These are phyloP conservation scores for Rhagonycha lutea DNA, from an alignment of 2,888 invertebrate species.

Conservation along the genomic window DNA sequence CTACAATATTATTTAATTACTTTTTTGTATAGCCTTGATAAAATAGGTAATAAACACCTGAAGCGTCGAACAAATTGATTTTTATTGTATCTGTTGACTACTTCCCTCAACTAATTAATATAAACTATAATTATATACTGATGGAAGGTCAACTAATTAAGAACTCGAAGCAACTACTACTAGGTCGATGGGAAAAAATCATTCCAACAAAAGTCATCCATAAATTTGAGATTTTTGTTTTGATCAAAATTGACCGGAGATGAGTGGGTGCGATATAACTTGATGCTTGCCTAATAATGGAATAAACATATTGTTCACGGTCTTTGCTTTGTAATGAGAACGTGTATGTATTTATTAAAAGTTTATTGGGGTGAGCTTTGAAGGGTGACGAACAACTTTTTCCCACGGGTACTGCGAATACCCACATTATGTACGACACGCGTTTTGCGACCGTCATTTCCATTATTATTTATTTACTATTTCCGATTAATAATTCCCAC, in stretches of 20 bases:
- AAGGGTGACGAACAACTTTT: constrained; percentile 26
- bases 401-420: constrained; percentile 33
- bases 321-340: constrained; percentile 36
- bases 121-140: too few species aligned
- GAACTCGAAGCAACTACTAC: neutral
- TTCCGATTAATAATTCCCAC: constrained; percentile 6
- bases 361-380: constrained; percentile 25
- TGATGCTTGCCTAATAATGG: constrained; percentile 13
- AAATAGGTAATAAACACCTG: too few species aligned
- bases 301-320: constrained; percentile 31
- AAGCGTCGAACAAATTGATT: too few species aligned
- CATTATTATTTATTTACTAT: constrained; percentile 5
- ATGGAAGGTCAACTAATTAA: too few species aligned
- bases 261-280: constrained; percentile 17
- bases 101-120: too few species aligned
- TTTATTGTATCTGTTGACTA: too few species aligned
- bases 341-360: constrained; percentile 18
- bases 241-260: constrained; percentile 1
- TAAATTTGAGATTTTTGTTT: neutral
- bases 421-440: constrained; percentile 28
- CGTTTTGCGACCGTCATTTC: constrained; percentile 29
- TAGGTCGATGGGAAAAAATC: neutral
- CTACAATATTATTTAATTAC: too few species aligned
- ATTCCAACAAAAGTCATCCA: neutral
- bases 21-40: too few species aligned